A percentile compares a stretch with the other conserved stretches of the same genome.
These are phyloP conservation scores for Gobio gobio DNA, from an alignment of 2,113 vertebrate genomes.

Conservation along the genomic window DNA sequence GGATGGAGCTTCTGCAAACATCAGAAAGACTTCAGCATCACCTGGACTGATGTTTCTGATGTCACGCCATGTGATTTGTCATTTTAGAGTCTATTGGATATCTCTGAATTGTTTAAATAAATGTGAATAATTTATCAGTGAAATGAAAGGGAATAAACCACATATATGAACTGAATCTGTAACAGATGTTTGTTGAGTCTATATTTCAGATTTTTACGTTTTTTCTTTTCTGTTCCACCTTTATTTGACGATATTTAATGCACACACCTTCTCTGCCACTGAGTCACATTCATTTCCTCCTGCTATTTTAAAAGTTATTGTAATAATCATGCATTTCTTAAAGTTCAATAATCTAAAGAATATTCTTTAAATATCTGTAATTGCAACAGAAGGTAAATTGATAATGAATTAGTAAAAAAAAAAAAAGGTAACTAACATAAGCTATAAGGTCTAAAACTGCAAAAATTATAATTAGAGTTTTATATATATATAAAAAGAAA, in stretches of 20 bases:
- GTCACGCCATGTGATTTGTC: constrained; percentile 66
- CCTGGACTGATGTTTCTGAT: not conserved
- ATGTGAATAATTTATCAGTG: constrained; percentile 83
- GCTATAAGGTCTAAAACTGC: too few relatives aligned
- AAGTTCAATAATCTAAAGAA: not conserved
- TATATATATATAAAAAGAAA: not conserved
- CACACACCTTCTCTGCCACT: not conserved
- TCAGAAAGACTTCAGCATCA: constrained; percentile 15
- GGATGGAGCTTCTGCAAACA: not conserved
- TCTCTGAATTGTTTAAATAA: constrained; percentile 72
- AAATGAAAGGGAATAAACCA: constrained; percentile 78
- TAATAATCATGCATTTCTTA: not conserved
- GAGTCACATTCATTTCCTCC: not conserved
- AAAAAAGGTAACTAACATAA: too few relatives aligned
- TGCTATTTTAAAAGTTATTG: not conserved
- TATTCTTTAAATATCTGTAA: not conserved
- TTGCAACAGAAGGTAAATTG: too few relatives aligned
- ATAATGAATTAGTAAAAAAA: too few relatives aligned
- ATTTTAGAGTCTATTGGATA: constrained; percentile 67
- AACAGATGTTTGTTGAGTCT: not conserved
- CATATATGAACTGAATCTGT: constrained; percentile 59
- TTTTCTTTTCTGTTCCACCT: not conserved
- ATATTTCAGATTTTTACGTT: not conserved
- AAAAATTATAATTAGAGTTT: not conserved
- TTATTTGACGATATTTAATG: not conserved